These are phyloP conservation scores for Pseudochaenichthys georgianus DNA, from an alignment of 2,797 vertebrate genomes.

Conservation along the genomic window DNA sequence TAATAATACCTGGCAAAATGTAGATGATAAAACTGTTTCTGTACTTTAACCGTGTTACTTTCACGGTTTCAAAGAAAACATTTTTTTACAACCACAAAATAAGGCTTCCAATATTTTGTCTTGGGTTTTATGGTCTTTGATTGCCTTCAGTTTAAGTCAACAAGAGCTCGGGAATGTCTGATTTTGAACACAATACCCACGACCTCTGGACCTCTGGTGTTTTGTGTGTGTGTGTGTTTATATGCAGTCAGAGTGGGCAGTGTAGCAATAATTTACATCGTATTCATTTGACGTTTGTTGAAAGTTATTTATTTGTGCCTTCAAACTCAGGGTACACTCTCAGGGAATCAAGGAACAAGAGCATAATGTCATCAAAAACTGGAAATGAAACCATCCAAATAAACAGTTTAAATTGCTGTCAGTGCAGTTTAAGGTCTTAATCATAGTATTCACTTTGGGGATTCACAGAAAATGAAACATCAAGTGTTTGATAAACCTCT, in stretches of 20 bases:
- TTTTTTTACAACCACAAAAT: too few species aligned
- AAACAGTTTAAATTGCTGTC: neutral
- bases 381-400: neutral
- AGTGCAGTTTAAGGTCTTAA: neutral
- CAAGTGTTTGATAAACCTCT: neutral
- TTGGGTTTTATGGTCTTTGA: too few species aligned
- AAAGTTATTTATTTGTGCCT: too few species aligned
- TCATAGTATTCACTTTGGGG: neutral
- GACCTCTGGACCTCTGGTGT: too few species aligned
- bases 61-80: neutral
- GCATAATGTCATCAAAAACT: neutral
- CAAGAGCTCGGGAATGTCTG: neutral
- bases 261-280: too few species aligned
- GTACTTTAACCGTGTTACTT: neutral
- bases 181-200: too few species aligned
- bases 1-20: neutral
- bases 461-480: neutral
- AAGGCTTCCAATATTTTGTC: too few species aligned
- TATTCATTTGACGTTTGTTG: too few species aligned
- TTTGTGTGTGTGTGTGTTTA: too few species aligned
- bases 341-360: neutral
- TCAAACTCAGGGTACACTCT: neutral
- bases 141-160: neutral
- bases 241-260: neutral
- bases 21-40: neutral